Evolutionary conservation across 2,888 invertebrate genomes (phyloP), one percentile per base, ranked within the genome.

Genomic region (Zygaena filipendulae): DNA sequence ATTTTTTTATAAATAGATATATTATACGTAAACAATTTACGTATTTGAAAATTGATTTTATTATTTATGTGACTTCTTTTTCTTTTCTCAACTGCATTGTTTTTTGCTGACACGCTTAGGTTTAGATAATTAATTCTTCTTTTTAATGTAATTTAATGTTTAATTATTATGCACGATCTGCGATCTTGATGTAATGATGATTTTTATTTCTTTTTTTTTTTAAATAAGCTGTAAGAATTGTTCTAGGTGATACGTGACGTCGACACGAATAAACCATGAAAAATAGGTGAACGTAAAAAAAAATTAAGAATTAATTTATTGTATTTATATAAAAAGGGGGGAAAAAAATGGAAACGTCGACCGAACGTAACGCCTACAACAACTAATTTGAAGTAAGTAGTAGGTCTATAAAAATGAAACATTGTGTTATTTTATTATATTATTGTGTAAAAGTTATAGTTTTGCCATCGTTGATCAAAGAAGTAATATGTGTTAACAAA

Each of bases 81-180:
- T 70, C 58, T 75, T 67, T 72, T 74, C 75, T 74, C 56, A 53
- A 60, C 63, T 70, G 71, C 77, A 74, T 72, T 70, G 69, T 74
- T 70, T 77, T 72, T 75, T 75, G 77, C 77, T 77, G 77, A 75
- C 77, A 74, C 71, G 68, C 67, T 60, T 79, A 75, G 77, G 54
- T 51, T 68, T 59, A 72, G 64, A 58, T 58, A n/a, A n/a, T n/a
- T n/a, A n/a, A n/a, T 59, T 45, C 43, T 50, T 56, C 52, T 50
- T 47, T 42, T 62, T 71, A 69, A 67, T 56, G 56, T 75, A 74
- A 66, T 70, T 59, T 71, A 72, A 74, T 67, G 61, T 16, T 6
- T 16, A 16, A 16, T 6, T 16, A 7, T n/a, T 69, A 68, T 70
- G 72, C 75, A 74, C 75, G 75, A 75, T 77, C 77, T 75, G 77